These are phyloP conservation scores for Syngnathus typhle DNA, from an alignment of 2,113 vertebrate genomes.

Conservation along the genomic window DNA sequence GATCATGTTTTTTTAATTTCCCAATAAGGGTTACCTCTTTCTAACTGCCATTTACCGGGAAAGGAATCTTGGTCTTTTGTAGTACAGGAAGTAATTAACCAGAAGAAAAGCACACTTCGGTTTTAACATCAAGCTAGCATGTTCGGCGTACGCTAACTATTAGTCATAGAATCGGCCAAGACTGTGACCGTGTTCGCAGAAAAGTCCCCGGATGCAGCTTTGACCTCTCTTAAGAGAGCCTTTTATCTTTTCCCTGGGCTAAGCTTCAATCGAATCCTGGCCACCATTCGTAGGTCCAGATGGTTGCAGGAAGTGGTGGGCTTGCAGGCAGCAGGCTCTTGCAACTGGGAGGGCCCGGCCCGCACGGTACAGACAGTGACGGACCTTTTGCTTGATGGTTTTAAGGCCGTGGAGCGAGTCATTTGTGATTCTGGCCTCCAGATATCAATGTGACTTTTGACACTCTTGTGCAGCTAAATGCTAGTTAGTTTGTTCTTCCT, in stretches of 20 bases:
- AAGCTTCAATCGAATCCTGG: constrained; percentile 41
- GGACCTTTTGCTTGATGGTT: background rate
- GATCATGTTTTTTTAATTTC: too few relatives aligned
- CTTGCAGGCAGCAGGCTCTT: constrained; percentile 24
- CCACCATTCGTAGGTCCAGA: constrained; percentile 30
- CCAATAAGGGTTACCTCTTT: too few relatives aligned
- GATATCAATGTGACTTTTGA: background rate
- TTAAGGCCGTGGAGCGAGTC: too few relatives aligned
- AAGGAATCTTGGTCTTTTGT: too few relatives aligned
- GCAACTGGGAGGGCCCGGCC: background rate
- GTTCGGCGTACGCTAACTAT: too few relatives aligned
- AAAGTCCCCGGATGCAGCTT: constrained; percentile 25
- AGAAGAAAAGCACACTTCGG: too few relatives aligned
- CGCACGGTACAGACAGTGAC: constrained; percentile 13
- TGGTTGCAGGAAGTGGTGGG: constrained; percentile 48
- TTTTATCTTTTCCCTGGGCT: constrained; percentile 45
- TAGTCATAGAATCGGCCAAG: background rate
- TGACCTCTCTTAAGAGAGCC: constrained; percentile 38
- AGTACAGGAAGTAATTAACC: too few relatives aligned
- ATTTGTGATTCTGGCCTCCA: too few relatives aligned
- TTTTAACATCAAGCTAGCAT: too few relatives aligned
- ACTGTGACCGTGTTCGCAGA: constrained; percentile 14
- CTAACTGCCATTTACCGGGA: too few relatives aligned
- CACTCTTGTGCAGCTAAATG: too few relatives aligned
- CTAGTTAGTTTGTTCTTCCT: background rate